These are phyloP conservation scores for Sitophilus oryzae DNA, from an alignment of 1,140 invertebrate species.

Conservation along the genomic window DNA sequence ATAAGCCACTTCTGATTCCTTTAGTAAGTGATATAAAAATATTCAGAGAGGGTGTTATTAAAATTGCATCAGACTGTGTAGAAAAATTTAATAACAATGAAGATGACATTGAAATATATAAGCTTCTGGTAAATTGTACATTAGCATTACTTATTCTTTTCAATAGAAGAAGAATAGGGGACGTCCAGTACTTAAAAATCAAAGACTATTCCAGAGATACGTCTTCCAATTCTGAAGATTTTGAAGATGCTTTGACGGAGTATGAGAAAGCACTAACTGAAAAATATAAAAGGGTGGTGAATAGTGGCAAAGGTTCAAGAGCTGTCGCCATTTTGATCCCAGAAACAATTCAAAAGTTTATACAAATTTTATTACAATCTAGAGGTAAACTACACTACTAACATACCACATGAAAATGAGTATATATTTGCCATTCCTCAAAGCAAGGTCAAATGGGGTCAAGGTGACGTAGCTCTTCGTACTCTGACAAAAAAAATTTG, in stretches of 20 bases:
- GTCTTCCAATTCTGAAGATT: conserved; percentile 24
- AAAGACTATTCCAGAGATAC: conserved; percentile 22
- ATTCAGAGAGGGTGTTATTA: conserved; percentile 17
- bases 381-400: conserved; percentile 13
- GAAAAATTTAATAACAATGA: conserved; percentile 11
- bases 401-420: conserved; percentile 11
- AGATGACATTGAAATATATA: conserved; percentile 13
- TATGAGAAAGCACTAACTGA: conserved; percentile 10
- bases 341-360: conserved; percentile 19
- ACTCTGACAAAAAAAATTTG: conserved; percentile 19
- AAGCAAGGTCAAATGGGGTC: conserved; percentile 24
- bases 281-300: conserved; percentile 27
- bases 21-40: conserved; percentile 25
- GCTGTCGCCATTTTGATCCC: conserved; percentile 24
- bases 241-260: conserved; percentile 25
- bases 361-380: too few species aligned
- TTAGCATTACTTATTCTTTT: conserved; percentile 28
- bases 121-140: conserved; percentile 10
- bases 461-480: conserved; percentile 23
- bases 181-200: conserved; percentile 32
- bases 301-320: conserved; percentile 25
- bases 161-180: conserved; percentile 29
- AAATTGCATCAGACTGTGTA: conserved; percentile 14
- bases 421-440: conserved; percentile 24
- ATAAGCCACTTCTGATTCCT: conserved; percentile 28